Conservation (phyloP, 2,888 invertebrate genomes). For the Caenorhabditis parvicauda region DNA sequence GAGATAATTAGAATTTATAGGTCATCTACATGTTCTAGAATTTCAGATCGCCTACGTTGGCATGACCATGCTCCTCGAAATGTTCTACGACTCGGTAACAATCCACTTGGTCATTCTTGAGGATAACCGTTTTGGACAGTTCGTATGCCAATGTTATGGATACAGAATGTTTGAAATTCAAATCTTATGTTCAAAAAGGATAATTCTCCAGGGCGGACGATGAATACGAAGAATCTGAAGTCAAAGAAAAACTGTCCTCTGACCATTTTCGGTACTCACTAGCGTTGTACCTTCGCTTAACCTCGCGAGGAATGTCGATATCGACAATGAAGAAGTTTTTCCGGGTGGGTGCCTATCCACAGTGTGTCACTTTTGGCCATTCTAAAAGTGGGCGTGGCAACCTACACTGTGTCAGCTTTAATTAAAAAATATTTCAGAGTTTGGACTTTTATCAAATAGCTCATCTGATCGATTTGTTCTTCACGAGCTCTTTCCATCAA, state of each 20-base stretch:
- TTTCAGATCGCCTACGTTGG: conserved; percentile 22
- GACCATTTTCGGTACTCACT: too few relatives aligned
- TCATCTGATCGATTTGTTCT: conserved; percentile 25
- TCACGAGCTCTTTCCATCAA: conserved; percentile 30
- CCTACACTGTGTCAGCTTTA: not conserved
- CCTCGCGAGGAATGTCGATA: conserved; percentile 16
- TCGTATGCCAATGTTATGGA: too few relatives aligned
- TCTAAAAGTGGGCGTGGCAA: not conserved
- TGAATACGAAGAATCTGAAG: conserved; percentile 17
- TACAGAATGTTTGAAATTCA: too few relatives aligned
- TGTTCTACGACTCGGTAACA: conserved; percentile 16
- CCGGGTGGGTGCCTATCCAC: conserved; percentile 3
- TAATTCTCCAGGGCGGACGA: conserved; percentile 11
- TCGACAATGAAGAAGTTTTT: conserved; percentile 16
- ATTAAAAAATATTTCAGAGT: conserved; percentile 8
- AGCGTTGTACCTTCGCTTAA: conserved; percentile 14
- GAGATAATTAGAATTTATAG: not conserved
- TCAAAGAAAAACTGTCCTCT: conserved; percentile 11
- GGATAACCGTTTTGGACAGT: too few relatives aligned
- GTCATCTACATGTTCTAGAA: not conserved
- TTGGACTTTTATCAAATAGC: conserved; percentile 23
- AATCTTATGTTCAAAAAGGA: too few relatives aligned
- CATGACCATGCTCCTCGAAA: conserved; percentile 13
- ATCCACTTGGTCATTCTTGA: conserved; percentile 16
- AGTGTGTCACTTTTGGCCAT: not conserved